A percentile compares a stretch with the other conserved stretches of the same genome.
Evolutionary conservation across 1,140 invertebrate species (phyloP).

Genomic region (Diachasma alloeum): DNA sequence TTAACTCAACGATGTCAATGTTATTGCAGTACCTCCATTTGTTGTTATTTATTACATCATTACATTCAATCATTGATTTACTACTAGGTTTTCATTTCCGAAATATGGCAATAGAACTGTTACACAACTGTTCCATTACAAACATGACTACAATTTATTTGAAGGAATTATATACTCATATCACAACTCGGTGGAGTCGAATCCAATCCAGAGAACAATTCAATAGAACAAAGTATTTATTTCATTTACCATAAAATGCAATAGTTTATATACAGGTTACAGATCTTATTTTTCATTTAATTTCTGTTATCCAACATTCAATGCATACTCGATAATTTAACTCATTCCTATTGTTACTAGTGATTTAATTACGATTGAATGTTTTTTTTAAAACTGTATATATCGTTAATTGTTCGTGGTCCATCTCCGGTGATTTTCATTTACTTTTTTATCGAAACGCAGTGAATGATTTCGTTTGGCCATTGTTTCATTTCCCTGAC

Average conservation of each 20-base stretch:
- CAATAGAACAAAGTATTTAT: neutral
- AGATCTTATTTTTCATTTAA: neutral
- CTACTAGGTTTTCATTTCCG: constrained; percentile 36
- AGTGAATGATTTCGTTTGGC: neutral
- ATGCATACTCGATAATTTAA: neutral
- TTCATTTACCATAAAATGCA: neutral
- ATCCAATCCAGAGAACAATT: neutral
- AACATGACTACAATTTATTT: neutral
- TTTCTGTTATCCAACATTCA: neutral
- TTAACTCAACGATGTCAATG: constrained; percentile 51
- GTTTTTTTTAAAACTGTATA: neutral
- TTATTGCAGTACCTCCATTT: constrained; percentile 61
- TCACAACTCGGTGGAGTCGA: neutral
- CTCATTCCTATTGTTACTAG: neutral
- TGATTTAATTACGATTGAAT: neutral
- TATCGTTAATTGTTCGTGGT: neutral
- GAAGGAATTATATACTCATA: neutral
- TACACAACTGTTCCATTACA: neutral
- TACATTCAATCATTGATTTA: constrained; percentile 52
- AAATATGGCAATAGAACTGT: constrained; percentile 9
- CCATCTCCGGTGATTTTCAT: neutral
- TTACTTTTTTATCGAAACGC: neutral
- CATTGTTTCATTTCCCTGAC: neutral
- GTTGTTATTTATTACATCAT: constrained; percentile 62
- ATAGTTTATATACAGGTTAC: constrained; percentile 1